Evolutionary conservation across 2,797 vertebrate species (phyloP), one percentile per base, ranked within the genome.

Genomic region (Limosa lapponica): DNA sequence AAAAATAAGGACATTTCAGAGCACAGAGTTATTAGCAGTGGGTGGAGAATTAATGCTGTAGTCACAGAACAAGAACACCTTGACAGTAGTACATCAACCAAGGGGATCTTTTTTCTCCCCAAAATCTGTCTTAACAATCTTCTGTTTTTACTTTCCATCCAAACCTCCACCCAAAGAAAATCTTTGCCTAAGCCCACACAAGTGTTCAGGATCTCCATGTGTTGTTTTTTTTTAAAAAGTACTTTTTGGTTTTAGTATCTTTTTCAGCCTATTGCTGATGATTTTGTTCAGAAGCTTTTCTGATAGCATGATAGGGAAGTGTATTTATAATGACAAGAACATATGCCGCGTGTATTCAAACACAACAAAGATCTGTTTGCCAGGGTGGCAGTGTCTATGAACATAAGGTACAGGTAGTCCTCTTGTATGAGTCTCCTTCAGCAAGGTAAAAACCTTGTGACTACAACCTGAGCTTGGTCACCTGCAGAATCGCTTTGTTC

Each of bases 241-340:
- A 11, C 16, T 82, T 73, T 41, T 2, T 92, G 23, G 10, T 15
- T 79, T 89, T 62, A 79, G 19, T 75, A 12, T 59, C 9, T 72
- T 65, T 87, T 82, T 87, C 55, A 85, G 55, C n/a, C 44, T 74
- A 18, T 72, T 1, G 0, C 13, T 54, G 24, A 37, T 46, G 10
- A 36, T 70, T 89, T 93, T 86, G 46, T 58, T 84, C 46, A 73
- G 54, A 87, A 44, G 30, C 12, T 28, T 65, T 89, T 83, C 66
- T 65, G 41, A 54, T 23, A 46, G 32, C 52, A 11, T 1, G 1
- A 28, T 5, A 89, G 25, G 15, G 28, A 82, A 74, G 22, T 48
- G 36, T 43, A n/a, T 54, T 82, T 72, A 24, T 7, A 70, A 71
- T 52, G 48, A 32, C 16, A 72, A 34, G 39, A 61, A 22, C 10